Conservation (phyloP, 2,888 invertebrate genomes). For the Ctena decussata region DNA sequence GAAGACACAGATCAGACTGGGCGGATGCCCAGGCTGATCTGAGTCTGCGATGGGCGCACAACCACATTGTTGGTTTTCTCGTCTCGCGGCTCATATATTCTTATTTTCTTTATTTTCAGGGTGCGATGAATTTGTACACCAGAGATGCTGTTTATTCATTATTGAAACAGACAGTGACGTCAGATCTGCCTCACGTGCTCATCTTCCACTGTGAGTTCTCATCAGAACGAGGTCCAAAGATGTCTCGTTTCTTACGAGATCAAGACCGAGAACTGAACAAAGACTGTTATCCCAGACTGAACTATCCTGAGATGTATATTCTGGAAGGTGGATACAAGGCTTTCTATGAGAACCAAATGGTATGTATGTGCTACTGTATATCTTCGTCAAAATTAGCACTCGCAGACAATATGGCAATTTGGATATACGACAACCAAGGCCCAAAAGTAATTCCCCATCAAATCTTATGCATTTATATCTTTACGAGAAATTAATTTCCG, state of each 20-base stretch:
- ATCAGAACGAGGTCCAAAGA: slow-evolving; percentile 63
- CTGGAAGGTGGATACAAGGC: slow-evolving; percentile 95
- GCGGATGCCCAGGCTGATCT: too few species aligned
- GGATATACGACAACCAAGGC: too few species aligned
- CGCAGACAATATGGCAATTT: too few species aligned
- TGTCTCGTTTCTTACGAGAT: slow-evolving; percentile 91
- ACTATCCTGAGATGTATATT: slow-evolving; percentile 97
- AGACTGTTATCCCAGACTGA: slow-evolving; percentile 93
- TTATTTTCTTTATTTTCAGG: background rate
- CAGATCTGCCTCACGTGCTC: slow-evolving; percentile 55
- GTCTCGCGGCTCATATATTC: too few species aligned
- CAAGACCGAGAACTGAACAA: slow-evolving; percentile 93
- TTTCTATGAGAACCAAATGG: slow-evolving; percentile 90
- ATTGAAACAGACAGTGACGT: slow-evolving; percentile 22
- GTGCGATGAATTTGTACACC: slow-evolving; percentile 57
- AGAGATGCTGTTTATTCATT: slow-evolving; percentile 49
- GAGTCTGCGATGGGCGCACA: too few species aligned
- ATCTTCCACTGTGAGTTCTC: slow-evolving; percentile 68
- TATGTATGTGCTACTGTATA: too few species aligned
- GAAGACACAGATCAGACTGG: too few species aligned
- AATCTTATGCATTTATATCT: too few species aligned
- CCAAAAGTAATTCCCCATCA: too few species aligned
- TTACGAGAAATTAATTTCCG: too few species aligned
- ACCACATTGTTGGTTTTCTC: too few species aligned
- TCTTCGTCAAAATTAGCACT: too few species aligned